Evolutionary conservation across 2,113 vertebrate genomes (phyloP).

Genomic region (Antidorcas marsupialis): DNA sequence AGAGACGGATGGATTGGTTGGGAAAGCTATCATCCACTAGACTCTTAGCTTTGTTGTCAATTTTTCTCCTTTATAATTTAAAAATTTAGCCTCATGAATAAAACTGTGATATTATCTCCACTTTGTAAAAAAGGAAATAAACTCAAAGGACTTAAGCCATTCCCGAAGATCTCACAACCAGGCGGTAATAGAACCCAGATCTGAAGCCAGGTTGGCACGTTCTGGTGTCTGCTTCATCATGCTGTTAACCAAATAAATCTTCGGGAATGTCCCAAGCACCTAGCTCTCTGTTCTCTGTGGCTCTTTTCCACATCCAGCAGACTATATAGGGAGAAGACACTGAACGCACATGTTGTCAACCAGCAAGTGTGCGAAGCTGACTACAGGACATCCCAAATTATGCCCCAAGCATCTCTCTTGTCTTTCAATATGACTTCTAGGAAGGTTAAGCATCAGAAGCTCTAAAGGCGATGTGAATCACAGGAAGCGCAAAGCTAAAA

Average conservation of each 20-base stretch:
- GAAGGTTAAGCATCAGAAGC: background rate
- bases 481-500: background rate
- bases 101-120: background rate
- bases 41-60: background rate
- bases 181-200: background rate
- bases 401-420: background rate
- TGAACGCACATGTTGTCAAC: background rate
- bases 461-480: background rate
- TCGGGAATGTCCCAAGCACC: background rate
- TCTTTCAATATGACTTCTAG: background rate
- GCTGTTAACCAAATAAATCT: background rate
- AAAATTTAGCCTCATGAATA: background rate
- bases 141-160: background rate
- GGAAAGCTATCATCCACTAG: background rate
- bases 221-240: too few species aligned
- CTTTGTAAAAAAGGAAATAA: background rate
- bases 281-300: accelerated
- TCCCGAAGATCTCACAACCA: background rate
- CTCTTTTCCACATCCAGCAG: accelerated
- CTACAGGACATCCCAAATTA: background rate
- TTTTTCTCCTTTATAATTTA: background rate
- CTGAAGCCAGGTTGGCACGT: background rate
- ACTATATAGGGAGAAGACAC: background rate
- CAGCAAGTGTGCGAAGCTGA: background rate
- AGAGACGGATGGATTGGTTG: background rate